These are phyloP conservation scores for Morbakka virulenta DNA, from an alignment of 30 jellyfish, hydroid and myxozoan genomes.

Conservation along the genomic window DNA sequence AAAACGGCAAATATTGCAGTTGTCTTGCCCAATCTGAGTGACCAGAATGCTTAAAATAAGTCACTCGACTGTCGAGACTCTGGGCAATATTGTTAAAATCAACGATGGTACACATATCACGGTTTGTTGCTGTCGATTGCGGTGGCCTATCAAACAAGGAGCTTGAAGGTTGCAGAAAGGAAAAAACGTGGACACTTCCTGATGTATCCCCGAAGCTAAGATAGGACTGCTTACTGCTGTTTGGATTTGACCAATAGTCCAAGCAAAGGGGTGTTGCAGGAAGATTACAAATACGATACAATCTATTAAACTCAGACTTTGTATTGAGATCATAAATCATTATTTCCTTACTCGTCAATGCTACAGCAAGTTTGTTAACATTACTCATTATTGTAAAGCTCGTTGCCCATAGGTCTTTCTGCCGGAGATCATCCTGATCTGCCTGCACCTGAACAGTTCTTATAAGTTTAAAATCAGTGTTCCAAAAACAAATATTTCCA, in stretches of 20 bases:
- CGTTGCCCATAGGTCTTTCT: slow-evolving; percentile 92
- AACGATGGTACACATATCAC: slow-evolving; percentile 46
- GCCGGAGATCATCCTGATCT: slow-evolving; percentile 69
- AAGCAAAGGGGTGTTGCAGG: slow-evolving; percentile 72
- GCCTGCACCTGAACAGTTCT: slow-evolving; percentile 67
- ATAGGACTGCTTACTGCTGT: slow-evolving; percentile 47
- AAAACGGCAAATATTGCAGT: slow-evolving; percentile 50
- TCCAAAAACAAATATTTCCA: slow-evolving; percentile 79
- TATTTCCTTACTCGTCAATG: slow-evolving; percentile 83
- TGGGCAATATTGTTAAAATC: slow-evolving; percentile 44
- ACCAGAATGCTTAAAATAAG: slow-evolving; percentile 44
- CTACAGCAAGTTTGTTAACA: slow-evolving; percentile 67
- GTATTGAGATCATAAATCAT: slow-evolving; percentile 70
- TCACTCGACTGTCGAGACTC: slow-evolving; percentile 50
- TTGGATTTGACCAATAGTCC: slow-evolving; percentile 71
- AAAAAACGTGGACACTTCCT: slow-evolving; percentile 72
- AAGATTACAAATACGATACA: slow-evolving; percentile 68
- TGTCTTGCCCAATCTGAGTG: slow-evolving; percentile 91
- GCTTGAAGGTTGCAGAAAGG: slow-evolving; percentile 50
- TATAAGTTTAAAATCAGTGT: slow-evolving; percentile 23
- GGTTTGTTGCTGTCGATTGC: slow-evolving; percentile 68
- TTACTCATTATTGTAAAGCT: slow-evolving; percentile 67
- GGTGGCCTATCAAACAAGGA: slow-evolving; percentile 81
- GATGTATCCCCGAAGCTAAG: slow-evolving; percentile 85
- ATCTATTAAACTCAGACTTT: slow-evolving; percentile 70